Evolutionary conservation across 2,113 vertebrate species (phyloP).

Genomic region (Alosa alosa): DNA sequence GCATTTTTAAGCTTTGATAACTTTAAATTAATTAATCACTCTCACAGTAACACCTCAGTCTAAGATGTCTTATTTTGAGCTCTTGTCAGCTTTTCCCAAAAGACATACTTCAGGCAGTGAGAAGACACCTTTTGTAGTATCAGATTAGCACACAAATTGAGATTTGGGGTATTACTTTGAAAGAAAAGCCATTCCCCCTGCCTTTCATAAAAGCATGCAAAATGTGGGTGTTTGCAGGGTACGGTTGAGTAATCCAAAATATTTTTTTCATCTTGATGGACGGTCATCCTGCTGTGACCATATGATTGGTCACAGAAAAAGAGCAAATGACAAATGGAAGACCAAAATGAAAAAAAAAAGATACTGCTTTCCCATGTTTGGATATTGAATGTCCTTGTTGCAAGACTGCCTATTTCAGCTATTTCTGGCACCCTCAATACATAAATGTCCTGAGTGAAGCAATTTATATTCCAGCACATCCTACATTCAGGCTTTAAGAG

Average conservation of each 20-base stretch:
- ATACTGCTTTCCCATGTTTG: neutral
- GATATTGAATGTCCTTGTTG: constrained; percentile 17
- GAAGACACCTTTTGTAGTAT: neutral
- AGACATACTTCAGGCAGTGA: neutral
- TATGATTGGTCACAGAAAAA: constrained; percentile 14
- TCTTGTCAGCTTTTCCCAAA: neutral
- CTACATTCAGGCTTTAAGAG: neutral
- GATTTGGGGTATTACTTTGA: neutral
- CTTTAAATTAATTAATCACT: neutral
- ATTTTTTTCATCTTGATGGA: constrained; percentile 16
- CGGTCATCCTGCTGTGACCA: neutral
- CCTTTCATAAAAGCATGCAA: neutral
- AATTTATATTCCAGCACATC: constrained; percentile 29
- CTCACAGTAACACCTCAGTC: neutral
- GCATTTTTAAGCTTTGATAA: neutral
- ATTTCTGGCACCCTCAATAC: constrained; percentile 13
- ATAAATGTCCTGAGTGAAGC: constrained; percentile 30
- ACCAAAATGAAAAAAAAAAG: neutral
- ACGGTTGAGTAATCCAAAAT: constrained; percentile 9
- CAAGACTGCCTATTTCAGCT: constrained; percentile 16
- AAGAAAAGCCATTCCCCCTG: neutral
- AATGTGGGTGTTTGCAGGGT: neutral
- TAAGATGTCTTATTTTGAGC: neutral
- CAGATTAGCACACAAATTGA: neutral
- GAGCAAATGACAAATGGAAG: neutral